These are phyloP conservation scores for Vombatus ursinus DNA, from an alignment of 2,113 vertebrate species.

Conservation along the genomic window DNA sequence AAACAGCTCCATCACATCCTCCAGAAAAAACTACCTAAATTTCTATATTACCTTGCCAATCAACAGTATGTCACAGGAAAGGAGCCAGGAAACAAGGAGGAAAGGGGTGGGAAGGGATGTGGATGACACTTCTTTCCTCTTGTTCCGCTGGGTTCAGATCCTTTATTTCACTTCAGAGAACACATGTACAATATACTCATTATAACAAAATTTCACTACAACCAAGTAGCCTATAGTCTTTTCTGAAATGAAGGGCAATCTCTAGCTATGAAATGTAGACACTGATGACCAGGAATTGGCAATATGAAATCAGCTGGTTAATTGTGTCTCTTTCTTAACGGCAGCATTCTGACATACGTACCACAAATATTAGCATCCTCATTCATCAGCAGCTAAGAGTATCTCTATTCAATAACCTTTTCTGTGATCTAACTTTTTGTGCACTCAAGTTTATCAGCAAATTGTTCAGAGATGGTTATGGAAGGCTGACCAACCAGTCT, in stretches of 20 bases:
- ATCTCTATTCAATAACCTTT: slow-evolving; percentile 1
- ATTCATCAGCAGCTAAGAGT: not conserved
- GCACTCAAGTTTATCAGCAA: not conserved
- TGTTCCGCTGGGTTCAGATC: not conserved
- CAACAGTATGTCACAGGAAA: not conserved
- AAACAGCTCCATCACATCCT: not conserved
- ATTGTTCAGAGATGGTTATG: not conserved
- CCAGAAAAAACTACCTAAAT: not conserved
- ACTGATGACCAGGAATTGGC: not conserved
- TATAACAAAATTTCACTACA: not conserved
- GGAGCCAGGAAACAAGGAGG: not conserved
- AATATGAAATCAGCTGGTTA: not conserved
- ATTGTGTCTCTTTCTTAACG: not conserved
- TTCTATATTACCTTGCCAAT: not conserved
- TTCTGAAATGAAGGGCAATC: not conserved
- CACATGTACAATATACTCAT: not conserved
- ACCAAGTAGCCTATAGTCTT: not conserved
- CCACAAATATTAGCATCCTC: not conserved
- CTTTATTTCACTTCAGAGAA: not conserved
- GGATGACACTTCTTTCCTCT: not conserved
- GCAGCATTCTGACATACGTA: not conserved
- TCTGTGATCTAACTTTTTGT: slow-evolving; percentile 12
- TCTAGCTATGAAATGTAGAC: not conserved
- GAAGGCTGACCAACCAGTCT: not conserved
- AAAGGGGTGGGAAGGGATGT: not conserved